Base-by-base conservation (phyloP, 1,140 invertebrate species). In the Pseudomyrmex dendroicus region DNA sequence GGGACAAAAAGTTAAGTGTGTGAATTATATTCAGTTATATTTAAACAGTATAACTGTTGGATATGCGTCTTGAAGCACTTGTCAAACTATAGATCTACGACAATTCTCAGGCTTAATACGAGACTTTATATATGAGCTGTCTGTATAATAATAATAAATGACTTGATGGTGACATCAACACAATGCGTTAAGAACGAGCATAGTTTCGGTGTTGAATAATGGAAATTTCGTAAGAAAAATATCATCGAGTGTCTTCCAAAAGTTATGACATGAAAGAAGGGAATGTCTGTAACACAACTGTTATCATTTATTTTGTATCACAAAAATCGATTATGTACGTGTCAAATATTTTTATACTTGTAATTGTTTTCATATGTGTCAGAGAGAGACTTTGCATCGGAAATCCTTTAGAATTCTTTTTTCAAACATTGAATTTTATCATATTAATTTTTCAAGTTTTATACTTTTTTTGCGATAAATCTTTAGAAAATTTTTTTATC, bases 1-100 rank as follows among this genome's bases (percentile, higher is more conserved):
- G 54, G 68, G 73, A 88, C 64, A 66, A 86, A 89, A 82, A 86
- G 82, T 86, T 89, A 78, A 89, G 84, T 89, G 73, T 63, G 50
- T 13, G 50, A 77, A 88, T 12, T 61, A 74, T 35, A 35, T 57
- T 59, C 20, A 50, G 59, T 17, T 9, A n/a, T 86, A 76, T 74
- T 64, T 50, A 56, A 56, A 20, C 5, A 17, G 15, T n/a, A 50
- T 48, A 22, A 2, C 20, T n/a, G 1, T 63, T 15, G 2, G 9
- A 57, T 54, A 20, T 48, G 20, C 44, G 25, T 25, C 1, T 46
- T 50, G 3, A 35, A 8, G 9, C 70, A 70, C 1, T 70, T 57
- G 5, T 2, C 35, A 46, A 50, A 76, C 1, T 15, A 15, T 8
- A n/a, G 20, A 48, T 63, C 1, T n/a, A 48, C 22, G 22, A 54